Evolutionary conservation across 2,113 vertebrate genomes (phyloP), one percentile per base, ranked within the genome.

Genomic region (Butorides virescens): DNA sequence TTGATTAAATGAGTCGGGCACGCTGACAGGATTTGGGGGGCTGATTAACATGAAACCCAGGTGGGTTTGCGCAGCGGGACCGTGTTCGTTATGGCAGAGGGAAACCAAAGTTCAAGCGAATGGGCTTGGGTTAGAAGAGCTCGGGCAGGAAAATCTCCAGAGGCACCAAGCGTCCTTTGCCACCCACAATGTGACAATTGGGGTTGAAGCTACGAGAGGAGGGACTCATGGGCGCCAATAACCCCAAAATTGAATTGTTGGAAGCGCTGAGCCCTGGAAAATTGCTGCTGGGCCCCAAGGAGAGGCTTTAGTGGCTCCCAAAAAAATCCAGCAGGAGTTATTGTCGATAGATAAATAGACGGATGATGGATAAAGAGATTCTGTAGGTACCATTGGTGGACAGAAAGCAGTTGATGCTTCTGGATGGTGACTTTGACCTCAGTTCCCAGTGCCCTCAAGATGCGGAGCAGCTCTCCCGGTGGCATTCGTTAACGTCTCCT

Each of bases 1-100:
- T 97, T 98, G 97, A 98, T 98, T 97, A 98, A 97, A 96, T 92
- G 98, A 98, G 97, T 72, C 97, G 74, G 95, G 96, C 94, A 71
- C 80, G 62, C 72, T 53, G 97, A 67, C 73, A 82, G 97, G 97
- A 97, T 96, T 55, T 85, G 73, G 15, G 71, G 61, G 81, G 88
- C 92, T 90, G 97, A 97, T 97, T 88, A 96, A 94, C 88, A 52
- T 93, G 97, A 97, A 97, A 47, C 96, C 90, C 68, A 11, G 93
- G 79, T 79, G 74, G 97, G 88, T 95, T 91, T 34, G 89, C 11
- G 53, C 56, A n/a, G 74, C 19, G 88, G 11, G 65, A 73, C 74
- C 5, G 16, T 17, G 88, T 78, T 96, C 84, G 74, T 97, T 92
- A 92, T 20, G 92, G 61, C 74, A 58, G 75, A 90, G 95, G 91